Base-by-base conservation (phyloP, 2,113 vertebrate species). In the Tachuris rubrigastra region DNA sequence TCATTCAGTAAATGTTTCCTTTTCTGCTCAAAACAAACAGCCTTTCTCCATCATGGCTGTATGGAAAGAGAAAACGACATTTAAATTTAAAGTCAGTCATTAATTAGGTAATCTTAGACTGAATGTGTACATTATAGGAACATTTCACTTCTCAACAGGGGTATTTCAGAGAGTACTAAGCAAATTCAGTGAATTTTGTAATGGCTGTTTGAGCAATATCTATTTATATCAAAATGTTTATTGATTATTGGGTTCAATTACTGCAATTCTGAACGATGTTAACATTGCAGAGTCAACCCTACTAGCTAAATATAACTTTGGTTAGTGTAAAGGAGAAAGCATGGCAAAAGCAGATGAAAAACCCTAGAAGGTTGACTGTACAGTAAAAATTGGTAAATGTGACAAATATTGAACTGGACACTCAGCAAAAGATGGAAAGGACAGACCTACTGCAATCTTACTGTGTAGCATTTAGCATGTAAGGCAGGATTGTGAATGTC, bases 1-100 rank as follows among this genome's bases (percentile, higher is more conserved):
- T 86, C 79, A 77, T 88, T 88, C n/a, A 71, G 79, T 66, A 90
- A 89, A 85, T 80, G 46, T 85, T 95, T 85, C 49, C 58, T 90
- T 95, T 92, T 81, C 72, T 78, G 63, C 47, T 90, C 75, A 88
- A 93, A 95, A 90, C 91, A 93, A 91, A 85, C 74, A 80, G 18
- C 8, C 42, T 76, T 93, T 80, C 75, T 88, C 30, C 39, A 80
- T 66, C 59, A 55, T 8, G 9, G 72, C 35, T 90, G 50, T 17
- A 44, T 44, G 18, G 44, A 44, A 46, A 96, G 67, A 90, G 47
- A 85, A 85, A 67, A 90, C 5, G 24, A 59, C 23, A 59, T 25
- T 23, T 24, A 58, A 55, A 94, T 89, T 93, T 95, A 83, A 92
- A 88, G 79, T 63, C 63, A 83, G 59, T 50, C 42, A 74, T 83